A percentile compares a stretch with the other conserved stretches of the same genome.
These are phyloP conservation scores for Parnassius mnemosyne DNA, from an alignment of 2,888 invertebrate genomes.

Conservation along the genomic window DNA sequence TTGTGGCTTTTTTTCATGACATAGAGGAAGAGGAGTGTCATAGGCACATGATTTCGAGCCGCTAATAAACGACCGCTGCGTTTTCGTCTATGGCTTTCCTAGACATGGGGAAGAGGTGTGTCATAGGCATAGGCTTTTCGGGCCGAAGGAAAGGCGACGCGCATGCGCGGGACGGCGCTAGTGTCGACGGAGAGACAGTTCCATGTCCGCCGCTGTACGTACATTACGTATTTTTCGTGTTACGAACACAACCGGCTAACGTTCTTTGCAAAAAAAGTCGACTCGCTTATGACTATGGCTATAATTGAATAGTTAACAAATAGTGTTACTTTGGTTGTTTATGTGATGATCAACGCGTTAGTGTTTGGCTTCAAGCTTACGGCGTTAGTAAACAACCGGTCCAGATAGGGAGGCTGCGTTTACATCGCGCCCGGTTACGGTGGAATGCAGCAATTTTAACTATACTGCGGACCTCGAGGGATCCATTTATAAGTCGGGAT, in stretches of 20 bases:
- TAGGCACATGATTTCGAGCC: conserved; percentile 6
- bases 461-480: conserved; percentile 72
- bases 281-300: conserved; percentile 53
- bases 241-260: conserved; percentile 43
- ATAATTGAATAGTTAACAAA: conserved; percentile 42
- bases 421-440: conserved; percentile 72
- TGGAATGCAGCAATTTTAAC: conserved; percentile 80
- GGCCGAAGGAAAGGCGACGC: conserved; percentile 29
- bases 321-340: conserved; percentile 64
- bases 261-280: conserved; percentile 54
- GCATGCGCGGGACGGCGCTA: conserved; percentile 58
- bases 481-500: conserved; percentile 70
- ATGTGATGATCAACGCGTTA: conserved; percentile 56
- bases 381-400: conserved; percentile 61
- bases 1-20: conserved; percentile 7
- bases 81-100: conserved; percentile 3
- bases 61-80: not conserved
- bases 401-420: conserved; percentile 74
- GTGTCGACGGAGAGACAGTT: conserved; percentile 53
- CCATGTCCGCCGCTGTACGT: conserved; percentile 60
- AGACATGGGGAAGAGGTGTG: conserved; percentile 22
- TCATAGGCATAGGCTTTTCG: conserved; percentile 23
- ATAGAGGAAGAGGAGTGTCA: conserved; percentile 19
- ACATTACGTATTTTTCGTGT: conserved; percentile 46
- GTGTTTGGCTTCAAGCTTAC: conserved; percentile 40